Evolutionary conservation across 2,888 invertebrate species (phyloP).

Genomic region (Hoplodrina blanda): DNA sequence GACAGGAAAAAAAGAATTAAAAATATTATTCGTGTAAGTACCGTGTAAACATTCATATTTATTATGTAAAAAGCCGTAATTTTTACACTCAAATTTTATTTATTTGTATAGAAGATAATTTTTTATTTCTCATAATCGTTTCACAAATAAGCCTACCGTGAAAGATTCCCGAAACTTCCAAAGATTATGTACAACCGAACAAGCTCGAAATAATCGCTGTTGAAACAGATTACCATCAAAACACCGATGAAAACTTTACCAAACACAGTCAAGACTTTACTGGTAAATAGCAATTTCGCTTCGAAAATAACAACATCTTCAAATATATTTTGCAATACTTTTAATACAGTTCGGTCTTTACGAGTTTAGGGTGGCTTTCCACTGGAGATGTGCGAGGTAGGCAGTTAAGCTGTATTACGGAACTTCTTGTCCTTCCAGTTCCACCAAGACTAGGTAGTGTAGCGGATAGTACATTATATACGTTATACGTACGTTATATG

Average conservation of each 20-base stretch:
- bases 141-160: constrained; percentile 16
- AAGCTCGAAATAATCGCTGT: constrained; percentile 30
- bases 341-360: constrained; percentile 18
- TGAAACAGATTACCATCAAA: constrained; percentile 40
- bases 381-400: too few species aligned
- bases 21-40: too few species aligned
- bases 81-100: too few species aligned
- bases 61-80: too few species aligned
- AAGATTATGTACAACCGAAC: constrained; percentile 36
- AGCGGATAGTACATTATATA: too few species aligned
- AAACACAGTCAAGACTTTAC: constrained; percentile 19
- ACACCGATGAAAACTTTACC: constrained; percentile 32
- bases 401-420: too few species aligned
- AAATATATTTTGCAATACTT: constrained; percentile 18
- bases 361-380: constrained; percentile 3
- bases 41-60: too few species aligned
- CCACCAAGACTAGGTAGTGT: too few species aligned
- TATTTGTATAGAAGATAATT: neutral
- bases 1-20: too few species aligned
- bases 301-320: constrained; percentile 35
- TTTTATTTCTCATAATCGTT: constrained; percentile 7
- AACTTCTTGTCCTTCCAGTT: too few species aligned
- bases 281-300: constrained; percentile 39
- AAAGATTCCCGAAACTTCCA: constrained; percentile 15
- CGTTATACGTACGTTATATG: too few species aligned